phyloP scores from a whole-genome alignment of 2,113 vertebrate species.

The Lichenostomus cassidix region DNA sequence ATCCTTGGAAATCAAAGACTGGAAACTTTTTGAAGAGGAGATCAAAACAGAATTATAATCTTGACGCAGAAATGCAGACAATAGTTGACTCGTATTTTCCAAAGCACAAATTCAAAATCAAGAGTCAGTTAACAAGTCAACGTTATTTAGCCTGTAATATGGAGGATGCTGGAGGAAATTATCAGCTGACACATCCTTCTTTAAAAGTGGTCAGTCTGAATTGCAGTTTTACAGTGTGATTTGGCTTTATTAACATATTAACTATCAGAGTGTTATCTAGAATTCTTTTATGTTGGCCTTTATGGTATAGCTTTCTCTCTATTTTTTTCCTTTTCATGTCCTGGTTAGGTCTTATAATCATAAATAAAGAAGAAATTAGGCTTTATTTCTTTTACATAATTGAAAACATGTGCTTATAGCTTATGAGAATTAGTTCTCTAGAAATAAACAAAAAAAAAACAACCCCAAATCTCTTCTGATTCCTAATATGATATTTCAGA shows the following conservation, averaged over 20 bases:
- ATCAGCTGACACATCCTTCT: background rate
- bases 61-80: background rate
- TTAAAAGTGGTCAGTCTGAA: background rate
- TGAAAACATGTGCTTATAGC: background rate
- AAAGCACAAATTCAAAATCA: background rate
- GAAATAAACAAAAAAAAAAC: background rate
- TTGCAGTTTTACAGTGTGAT: background rate
- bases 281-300: background rate
- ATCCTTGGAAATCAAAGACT: background rate
- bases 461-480: background rate
- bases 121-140: background rate
- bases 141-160: background rate
- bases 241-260: background rate
- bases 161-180: background rate
- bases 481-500: background rate
- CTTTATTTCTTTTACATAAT: background rate
- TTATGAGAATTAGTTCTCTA: background rate
- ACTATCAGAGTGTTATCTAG: background rate
- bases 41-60: background rate
- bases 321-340: accelerated
- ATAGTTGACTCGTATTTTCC: background rate
- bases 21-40: background rate
- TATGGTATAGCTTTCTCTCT: background rate
- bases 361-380: background rate
- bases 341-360: background rate